Evolutionary conservation across 1,140 invertebrate species (phyloP).

Genomic region (Ostrea edulis): DNA sequence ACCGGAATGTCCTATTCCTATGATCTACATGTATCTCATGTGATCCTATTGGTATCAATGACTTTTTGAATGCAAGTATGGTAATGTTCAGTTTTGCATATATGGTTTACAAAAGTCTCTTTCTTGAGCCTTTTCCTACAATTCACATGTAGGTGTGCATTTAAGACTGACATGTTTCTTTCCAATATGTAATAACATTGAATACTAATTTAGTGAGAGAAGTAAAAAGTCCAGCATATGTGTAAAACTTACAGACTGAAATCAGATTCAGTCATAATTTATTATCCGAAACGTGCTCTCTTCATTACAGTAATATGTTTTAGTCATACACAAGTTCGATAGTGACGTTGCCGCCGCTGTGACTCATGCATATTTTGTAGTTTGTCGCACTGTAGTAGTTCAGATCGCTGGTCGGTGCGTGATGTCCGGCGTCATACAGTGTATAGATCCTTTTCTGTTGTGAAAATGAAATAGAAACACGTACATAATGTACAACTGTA

Average conservation of each 20-base stretch:
- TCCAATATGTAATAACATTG: too few relatives aligned
- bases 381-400: not conserved
- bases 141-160: too few relatives aligned
- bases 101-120: too few relatives aligned
- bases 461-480: not conserved
- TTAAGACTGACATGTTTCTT: too few relatives aligned
- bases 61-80: too few relatives aligned
- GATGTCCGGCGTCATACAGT: not conserved
- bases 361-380: not conserved
- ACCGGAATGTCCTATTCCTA: too few relatives aligned
- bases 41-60: too few relatives aligned
- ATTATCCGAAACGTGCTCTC: not conserved
- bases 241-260: not conserved
- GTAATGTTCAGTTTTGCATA: too few relatives aligned
- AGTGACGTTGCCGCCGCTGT: not conserved
- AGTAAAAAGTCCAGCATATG: not conserved
- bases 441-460: not conserved
- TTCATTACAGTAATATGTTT: not conserved
- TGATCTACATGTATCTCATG: too few relatives aligned
- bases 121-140: too few relatives aligned
- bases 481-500: not conserved
- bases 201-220: too few relatives aligned
- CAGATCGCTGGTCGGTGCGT: not conserved
- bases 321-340: not conserved
- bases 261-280: not conserved